A percentile compares a stretch with the other conserved stretches of the same genome.
These are phyloP conservation scores for Butorides virescens DNA, from an alignment of 2,113 vertebrate species.

Conservation along the genomic window DNA sequence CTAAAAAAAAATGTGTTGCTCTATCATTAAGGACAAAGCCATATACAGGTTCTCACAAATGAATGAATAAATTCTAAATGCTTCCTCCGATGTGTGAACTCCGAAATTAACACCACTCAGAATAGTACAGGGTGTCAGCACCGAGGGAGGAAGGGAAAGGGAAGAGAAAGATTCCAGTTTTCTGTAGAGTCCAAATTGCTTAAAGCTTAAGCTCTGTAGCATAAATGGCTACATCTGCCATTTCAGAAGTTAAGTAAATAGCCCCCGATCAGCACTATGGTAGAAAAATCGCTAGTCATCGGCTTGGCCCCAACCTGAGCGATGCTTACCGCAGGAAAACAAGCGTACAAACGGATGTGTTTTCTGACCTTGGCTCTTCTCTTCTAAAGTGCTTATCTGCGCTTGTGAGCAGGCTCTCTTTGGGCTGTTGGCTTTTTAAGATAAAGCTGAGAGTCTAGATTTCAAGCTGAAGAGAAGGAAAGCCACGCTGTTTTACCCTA, in stretches of 20 bases:
- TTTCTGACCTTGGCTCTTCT: neutral
- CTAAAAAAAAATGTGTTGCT: neutral
- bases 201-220: neutral
- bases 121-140: slow-evolving; percentile 63
- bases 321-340: neutral
- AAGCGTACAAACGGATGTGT: neutral
- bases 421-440: slow-evolving; percentile 6
- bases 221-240: slow-evolving; percentile 17
- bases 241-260: slow-evolving; percentile 10
- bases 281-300: neutral
- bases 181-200: slow-evolving; percentile 10
- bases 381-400: neutral
- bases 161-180: neutral
- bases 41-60: slow-evolving; percentile 15
- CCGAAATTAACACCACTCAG: slow-evolving; percentile 43
- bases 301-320: neutral
- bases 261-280: neutral
- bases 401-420: neutral
- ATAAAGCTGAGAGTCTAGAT: neutral
- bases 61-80: slow-evolving; percentile 37
- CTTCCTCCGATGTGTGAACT: slow-evolving; percentile 54
- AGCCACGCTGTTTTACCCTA: neutral
- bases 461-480: neutral
- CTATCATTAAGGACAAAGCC: neutral
- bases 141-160: neutral